phyloP scores from a whole-genome alignment of 2,888 invertebrate genomes.

The Drosophila flavopinicola region DNA sequence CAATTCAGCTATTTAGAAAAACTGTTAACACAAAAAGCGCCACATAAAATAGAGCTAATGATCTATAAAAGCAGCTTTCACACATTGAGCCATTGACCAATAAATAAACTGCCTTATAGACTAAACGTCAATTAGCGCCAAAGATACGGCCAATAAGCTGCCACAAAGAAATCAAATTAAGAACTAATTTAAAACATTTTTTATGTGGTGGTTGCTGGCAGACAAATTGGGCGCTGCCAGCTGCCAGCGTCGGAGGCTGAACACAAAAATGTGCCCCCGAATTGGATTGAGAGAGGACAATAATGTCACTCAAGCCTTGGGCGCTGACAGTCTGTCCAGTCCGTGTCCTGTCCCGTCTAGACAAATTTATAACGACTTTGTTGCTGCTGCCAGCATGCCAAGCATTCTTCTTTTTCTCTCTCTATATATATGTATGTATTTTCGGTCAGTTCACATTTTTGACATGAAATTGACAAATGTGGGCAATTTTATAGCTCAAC shows the following conservation, averaged over 20 bases:
- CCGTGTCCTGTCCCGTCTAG: conserved; percentile 54
- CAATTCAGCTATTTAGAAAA: too few relatives aligned
- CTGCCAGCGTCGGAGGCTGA: conserved; percentile 6
- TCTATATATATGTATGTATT: too few relatives aligned
- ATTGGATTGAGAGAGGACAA: conserved; percentile 55
- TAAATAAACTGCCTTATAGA: conserved; percentile 11
- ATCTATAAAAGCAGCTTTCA: conserved; percentile 11
- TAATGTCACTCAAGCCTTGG: conserved; percentile 57
- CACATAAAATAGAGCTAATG: conserved; percentile 9
- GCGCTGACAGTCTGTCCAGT: conserved; percentile 15
- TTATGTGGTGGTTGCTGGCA: conserved; percentile 47
- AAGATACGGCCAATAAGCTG: conserved; percentile 1
- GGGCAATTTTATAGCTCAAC: conserved; percentile 33
- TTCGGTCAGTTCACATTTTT: conserved; percentile 58
- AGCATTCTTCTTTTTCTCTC: conserved; percentile 39
- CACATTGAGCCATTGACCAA: conserved; percentile 2
- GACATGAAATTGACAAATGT: conserved; percentile 71
- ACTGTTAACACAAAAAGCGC: neutral
- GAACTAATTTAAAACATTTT: conserved; percentile 73
- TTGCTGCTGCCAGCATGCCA: conserved; percentile 36
- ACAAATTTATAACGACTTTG: conserved; percentile 71
- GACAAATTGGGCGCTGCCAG: conserved; percentile 70
- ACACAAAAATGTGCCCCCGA: conserved; percentile 25
- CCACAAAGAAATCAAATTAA: conserved; percentile 54
- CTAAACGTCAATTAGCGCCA: conserved; percentile 5